Percentiles rank a stretch among this genome's conserved stretches.
These are phyloP conservation scores for Drosophila buzzatii DNA, from an alignment of 2,888 invertebrate species.

Conservation along the genomic window DNA sequence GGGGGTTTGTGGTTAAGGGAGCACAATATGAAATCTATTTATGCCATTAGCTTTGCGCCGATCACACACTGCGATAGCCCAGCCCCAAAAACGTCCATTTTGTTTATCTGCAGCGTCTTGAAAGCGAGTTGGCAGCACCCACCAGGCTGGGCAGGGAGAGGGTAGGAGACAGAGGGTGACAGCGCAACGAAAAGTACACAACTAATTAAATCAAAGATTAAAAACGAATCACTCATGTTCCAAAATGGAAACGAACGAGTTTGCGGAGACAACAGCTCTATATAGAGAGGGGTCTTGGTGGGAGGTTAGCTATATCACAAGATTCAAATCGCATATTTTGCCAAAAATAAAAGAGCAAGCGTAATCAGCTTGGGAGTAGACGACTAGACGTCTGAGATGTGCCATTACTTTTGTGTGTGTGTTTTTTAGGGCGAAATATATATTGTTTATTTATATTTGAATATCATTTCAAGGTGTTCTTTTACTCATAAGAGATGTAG, in stretches of 20 bases:
- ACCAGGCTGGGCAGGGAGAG: not conserved
- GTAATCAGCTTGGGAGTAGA: not conserved
- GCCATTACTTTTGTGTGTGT: not conserved
- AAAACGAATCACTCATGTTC: constrained; percentile 79
- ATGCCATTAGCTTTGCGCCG: constrained; percentile 78
- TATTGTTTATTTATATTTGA: too few species aligned
- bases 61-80: constrained; percentile 63
- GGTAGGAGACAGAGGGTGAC: not conserved
- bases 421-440: too few species aligned
- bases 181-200: constrained; percentile 37
- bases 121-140: constrained; percentile 5
- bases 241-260: constrained; percentile 44
- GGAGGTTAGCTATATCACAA: constrained; percentile 20
- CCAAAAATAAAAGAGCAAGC: constrained; percentile 28
- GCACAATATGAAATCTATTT: constrained; percentile 78
- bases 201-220: constrained; percentile 72
- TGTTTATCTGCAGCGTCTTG: constrained; percentile 51
- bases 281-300: not conserved
- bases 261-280: constrained; percentile 4
- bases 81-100: constrained; percentile 47
- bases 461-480: too few species aligned
- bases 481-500: too few species aligned
- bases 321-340: constrained; percentile 50
- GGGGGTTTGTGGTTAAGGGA: constrained; percentile 9
- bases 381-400: not conserved